Conservation (phyloP, 2,113 vertebrate genomes). For the Atrichornis clamosus region DNA sequence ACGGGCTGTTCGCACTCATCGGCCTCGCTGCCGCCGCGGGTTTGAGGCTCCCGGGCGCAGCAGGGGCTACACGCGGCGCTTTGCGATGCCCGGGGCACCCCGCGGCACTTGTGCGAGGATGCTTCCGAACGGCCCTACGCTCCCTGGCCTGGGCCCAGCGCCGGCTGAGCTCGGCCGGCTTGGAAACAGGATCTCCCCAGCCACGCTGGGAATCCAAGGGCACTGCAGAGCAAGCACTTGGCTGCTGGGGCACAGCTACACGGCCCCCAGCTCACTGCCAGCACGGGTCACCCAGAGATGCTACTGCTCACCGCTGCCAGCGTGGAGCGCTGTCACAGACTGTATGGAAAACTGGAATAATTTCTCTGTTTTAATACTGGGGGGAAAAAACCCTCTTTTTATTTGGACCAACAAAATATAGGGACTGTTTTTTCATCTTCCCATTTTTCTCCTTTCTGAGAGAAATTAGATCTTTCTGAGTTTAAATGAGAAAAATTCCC, state of each 20-base stretch:
- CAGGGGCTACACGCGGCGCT: not conserved
- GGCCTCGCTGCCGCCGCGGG: fast-evolving
- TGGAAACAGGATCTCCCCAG: not conserved
- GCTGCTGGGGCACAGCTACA: not conserved
- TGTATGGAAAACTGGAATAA: not conserved
- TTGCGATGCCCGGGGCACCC: not conserved
- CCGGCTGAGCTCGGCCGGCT: not conserved
- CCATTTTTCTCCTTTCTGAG: not conserved
- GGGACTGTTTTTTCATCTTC: not conserved
- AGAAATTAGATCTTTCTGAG: not conserved
- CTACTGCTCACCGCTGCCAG: not conserved
- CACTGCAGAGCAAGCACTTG: fast-evolving
- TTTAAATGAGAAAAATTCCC: not conserved
- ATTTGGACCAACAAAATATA: not conserved
- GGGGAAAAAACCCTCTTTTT: not conserved
- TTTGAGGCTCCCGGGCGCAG: not conserved
- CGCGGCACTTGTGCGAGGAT: not conserved
- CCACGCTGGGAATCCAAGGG: not conserved
- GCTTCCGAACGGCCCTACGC: not conserved
- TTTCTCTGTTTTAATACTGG: not conserved
- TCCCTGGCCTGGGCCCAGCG: not conserved
- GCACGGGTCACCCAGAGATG: not conserved
- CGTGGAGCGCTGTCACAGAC: not conserved
- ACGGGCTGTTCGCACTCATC: not conserved
- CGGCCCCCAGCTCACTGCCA: not conserved